Evolutionary conservation across 2,888 invertebrate species (phyloP).

Genomic region (Cerastis rubricosa): DNA sequence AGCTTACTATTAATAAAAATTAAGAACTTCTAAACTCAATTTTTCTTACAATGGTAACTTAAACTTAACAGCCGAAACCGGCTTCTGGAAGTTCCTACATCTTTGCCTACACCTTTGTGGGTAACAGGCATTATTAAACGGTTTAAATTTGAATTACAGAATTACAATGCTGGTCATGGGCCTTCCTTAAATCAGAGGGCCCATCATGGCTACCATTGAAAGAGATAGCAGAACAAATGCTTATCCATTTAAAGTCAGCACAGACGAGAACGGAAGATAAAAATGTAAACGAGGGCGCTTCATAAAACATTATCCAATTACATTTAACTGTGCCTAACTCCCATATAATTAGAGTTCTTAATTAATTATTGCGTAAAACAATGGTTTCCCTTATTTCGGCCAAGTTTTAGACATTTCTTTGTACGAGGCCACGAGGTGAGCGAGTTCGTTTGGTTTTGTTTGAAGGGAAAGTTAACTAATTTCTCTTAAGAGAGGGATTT

Average conservation of each 20-base stretch:
- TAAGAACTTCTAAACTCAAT: background rate
- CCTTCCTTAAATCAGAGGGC: background rate
- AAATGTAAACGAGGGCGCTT: constrained; percentile 35
- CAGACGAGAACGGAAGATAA: constrained; percentile 22
- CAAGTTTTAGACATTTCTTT: constrained; percentile 42
- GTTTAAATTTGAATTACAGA: background rate
- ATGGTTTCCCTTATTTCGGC: constrained; percentile 49
- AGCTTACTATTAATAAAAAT: background rate
- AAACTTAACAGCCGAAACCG: background rate
- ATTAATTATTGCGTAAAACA: constrained; percentile 62
- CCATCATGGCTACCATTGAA: background rate
- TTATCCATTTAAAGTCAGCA: constrained; percentile 18
- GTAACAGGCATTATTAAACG: background rate
- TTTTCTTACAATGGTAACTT: background rate
- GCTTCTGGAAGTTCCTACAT: background rate
- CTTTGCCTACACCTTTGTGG: background rate
- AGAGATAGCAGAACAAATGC: constrained; percentile 19
- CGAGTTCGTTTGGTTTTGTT: constrained; percentile 15
- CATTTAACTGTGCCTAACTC: constrained; percentile 42
- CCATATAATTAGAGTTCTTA: constrained; percentile 62
- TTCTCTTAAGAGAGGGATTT: background rate
- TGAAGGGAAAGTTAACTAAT: background rate
- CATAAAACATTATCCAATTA: constrained; percentile 59
- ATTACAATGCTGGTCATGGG: background rate
- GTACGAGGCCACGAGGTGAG: constrained; percentile 37